Base-by-base conservation (phyloP, 2,113 vertebrate species). In the Onychostoma macrolepis region DNA sequence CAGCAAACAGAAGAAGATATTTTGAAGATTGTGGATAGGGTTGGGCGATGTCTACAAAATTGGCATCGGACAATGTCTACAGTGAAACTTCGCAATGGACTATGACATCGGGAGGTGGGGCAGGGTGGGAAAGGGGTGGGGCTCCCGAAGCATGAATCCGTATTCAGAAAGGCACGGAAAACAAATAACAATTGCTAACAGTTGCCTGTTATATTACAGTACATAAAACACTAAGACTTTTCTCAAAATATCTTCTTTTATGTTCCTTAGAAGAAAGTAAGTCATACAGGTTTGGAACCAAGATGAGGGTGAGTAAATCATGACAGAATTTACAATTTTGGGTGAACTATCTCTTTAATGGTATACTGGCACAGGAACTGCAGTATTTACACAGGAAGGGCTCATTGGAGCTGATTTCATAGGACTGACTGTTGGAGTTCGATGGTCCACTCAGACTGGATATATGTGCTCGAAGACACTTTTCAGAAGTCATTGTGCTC, bases 401-500 rank as follows among this genome's bases (percentile, higher is more conserved):
- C 33, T 79, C 38, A 80, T 63, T 41, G 76, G n/a, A 30, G 24
- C 38, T 33, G n/a, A 53, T 80, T 86, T 36, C 36, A 28, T 81
- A 4, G 50, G 28, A 38, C 33, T 11, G 53, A 7, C 78, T 28
- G 19, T 24, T 36, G 4, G 0, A 2, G 12, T 80, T 81, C 6
- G 4, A 45, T 81, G 38, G 38, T 63, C 56, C 80, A 28, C 58
- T 65, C 78, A 41, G 58, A 63, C 58, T 45, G 15, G 38, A 81
- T 10, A 10, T 15, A 45, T 81, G 38, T 9, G 53, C 53, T 80
- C 24, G 63, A 13, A 63, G 21, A 45, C n/a, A 28, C 36, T 65
- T 17, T 65, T 63, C 61, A 65, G 58, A 65, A 65, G 38, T 28
- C 80, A 45, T 81, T 81, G 38, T 65, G 79, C n/a, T 81, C 48